Evolutionary conservation across 2,113 vertebrate genomes (phyloP).

Genomic region (Brachyistius frenatus): DNA sequence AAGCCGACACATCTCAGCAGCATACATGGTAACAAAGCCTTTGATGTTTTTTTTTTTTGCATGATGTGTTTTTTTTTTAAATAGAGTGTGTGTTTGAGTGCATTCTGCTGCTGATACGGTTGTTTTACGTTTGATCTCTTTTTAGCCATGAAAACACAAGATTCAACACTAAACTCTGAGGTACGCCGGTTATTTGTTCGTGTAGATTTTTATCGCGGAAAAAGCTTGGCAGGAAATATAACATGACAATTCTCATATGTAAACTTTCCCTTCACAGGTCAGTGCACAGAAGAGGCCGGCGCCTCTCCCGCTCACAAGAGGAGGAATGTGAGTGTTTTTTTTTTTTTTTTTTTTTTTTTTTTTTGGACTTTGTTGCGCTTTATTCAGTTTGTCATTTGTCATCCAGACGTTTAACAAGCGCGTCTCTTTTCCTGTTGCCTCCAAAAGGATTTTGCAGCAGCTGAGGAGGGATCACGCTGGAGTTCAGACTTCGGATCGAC

Average conservation of each 20-base stretch:
- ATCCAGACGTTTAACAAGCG: neutral
- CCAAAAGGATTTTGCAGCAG: constrained; percentile 89
- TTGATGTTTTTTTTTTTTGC: neutral
- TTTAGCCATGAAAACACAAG: constrained; percentile 74
- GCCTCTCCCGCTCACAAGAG: constrained; percentile 92
- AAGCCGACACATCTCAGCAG: constrained; percentile 86
- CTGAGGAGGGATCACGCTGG: constrained; percentile 89
- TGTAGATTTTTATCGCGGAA: neutral
- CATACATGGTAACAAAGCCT: constrained; percentile 83
- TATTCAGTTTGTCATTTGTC: neutral
- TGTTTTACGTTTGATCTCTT: constrained; percentile 28
- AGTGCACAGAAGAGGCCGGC: constrained; percentile 90
- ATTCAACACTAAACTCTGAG: constrained; percentile 74
- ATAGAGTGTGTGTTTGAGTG: neutral
- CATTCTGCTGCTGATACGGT: neutral
- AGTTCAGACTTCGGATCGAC: constrained; percentile 87
- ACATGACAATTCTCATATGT: neutral
- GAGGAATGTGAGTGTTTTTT: constrained; percentile 90
- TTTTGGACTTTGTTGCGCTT: neutral
- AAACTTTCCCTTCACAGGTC: constrained; percentile 50
- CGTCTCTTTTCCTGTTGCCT: constrained; percentile 1
- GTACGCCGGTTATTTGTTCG: constrained; percentile 40
- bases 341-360: constrained; percentile 54
- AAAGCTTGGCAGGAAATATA: neutral
- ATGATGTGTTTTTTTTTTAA: neutral